Conservation (phyloP, 2,888 invertebrate genomes). For the Drosophila niveifrons region DNA sequence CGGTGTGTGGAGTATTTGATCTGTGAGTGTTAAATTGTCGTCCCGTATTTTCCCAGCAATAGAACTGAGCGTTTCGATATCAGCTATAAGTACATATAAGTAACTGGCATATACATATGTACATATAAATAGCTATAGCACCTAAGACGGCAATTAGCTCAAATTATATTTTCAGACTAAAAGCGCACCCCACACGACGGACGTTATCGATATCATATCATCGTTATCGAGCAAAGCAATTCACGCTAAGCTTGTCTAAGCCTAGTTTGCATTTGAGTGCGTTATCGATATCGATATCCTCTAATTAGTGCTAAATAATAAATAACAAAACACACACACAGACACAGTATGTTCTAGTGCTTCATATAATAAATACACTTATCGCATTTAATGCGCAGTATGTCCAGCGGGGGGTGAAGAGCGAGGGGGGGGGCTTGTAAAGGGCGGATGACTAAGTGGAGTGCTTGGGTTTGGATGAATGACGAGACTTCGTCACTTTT, state of each 20-base stretch:
- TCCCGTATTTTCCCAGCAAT: not conserved
- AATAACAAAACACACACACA: slow-evolving; percentile 22
- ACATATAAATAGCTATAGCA: slow-evolving; percentile 1
- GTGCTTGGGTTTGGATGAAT: not conserved
- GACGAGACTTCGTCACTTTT: not conserved
- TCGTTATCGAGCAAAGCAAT: not conserved
- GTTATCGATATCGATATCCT: slow-evolving; percentile 14
- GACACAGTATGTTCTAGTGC: slow-evolving; percentile 43
- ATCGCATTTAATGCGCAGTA: slow-evolving; percentile 66
- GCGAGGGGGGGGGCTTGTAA: too few species aligned
- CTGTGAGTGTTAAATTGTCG: slow-evolving; percentile 22
- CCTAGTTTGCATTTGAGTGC: not conserved
- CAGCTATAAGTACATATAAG: slow-evolving; percentile 13
- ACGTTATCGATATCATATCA: not conserved
- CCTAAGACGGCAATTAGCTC: slow-evolving; percentile 9
- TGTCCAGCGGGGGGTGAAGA: not conserved
- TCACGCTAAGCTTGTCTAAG: slow-evolving; percentile 11
- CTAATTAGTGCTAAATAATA: slow-evolving; percentile 38
- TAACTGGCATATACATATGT: not conserved
- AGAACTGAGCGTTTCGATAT: slow-evolving; percentile 10
- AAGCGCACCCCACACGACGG: not conserved
- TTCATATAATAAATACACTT: slow-evolving; percentile 61
- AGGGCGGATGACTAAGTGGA: slow-evolving; percentile 15
- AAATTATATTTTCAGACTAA: not conserved
- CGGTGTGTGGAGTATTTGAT: slow-evolving; percentile 18